phyloP scores from a whole-genome alignment of 1,140 invertebrate genomes.

The Eumaeus atala region DNA sequence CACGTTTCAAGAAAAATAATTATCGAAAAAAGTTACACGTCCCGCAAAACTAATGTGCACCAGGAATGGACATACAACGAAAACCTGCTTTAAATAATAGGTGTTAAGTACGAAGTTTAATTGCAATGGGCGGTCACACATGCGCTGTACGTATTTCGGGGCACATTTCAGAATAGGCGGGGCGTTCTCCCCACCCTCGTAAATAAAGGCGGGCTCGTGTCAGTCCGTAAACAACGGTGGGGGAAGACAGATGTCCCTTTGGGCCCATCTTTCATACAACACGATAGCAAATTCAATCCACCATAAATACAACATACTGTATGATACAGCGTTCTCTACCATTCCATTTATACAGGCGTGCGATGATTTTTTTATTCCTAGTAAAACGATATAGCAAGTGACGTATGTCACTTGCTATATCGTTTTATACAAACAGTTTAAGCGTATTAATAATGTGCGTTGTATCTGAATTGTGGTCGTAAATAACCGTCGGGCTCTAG shows the following conservation, averaged over 20 bases:
- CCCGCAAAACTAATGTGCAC: constrained; percentile 40
- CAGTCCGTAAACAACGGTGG: constrained; percentile 49
- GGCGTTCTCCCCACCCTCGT: constrained; percentile 33
- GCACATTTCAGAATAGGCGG: constrained; percentile 38
- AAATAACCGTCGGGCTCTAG: constrained; percentile 27
- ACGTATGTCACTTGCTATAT: no score
- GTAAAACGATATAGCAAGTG: constrained; percentile 17
- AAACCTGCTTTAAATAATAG: constrained; percentile 13
- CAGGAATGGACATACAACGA: background rate
- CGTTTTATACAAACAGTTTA: constrained; percentile 32
- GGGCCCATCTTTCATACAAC: constrained; percentile 54
- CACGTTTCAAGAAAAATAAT: constrained; percentile 51
- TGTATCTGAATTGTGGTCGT: constrained; percentile 29
- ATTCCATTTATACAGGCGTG: constrained; percentile 24
- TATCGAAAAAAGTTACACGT: constrained; percentile 39
- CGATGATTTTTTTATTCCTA: constrained; percentile 11
- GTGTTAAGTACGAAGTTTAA: constrained; percentile 28
- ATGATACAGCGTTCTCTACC: constrained; percentile 28
- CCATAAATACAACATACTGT: constrained; percentile 50
- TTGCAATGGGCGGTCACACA: constrained; percentile 9
- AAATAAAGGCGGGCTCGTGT: constrained; percentile 32
- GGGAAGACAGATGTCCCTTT: constrained; percentile 60
- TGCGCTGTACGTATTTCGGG: constrained; percentile 22
- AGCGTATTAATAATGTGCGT: constrained; percentile 37
- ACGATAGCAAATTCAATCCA: constrained; percentile 57